Conservation (phyloP, 2,113 vertebrate species). For the Eretmodus cyanostictus region DNA sequence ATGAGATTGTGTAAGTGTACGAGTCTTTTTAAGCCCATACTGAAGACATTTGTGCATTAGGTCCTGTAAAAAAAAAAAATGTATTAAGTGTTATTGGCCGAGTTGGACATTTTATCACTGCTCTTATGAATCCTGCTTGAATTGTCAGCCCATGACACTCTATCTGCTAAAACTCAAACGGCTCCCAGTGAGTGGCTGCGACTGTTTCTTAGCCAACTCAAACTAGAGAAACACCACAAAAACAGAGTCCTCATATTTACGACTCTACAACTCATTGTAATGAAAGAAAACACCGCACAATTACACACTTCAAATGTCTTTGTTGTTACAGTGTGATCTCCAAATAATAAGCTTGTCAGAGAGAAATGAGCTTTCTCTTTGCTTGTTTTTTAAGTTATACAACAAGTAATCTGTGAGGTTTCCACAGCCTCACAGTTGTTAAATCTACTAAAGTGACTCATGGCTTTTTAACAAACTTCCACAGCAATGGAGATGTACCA, state of each 20-base stretch:
- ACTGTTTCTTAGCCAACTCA: conserved; percentile 25
- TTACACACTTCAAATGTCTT: conserved; percentile 14
- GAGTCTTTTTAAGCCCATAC: neutral
- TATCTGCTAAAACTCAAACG: conserved; percentile 12
- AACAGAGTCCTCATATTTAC: conserved; percentile 24
- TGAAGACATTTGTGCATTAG: neutral
- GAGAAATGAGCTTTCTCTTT: neutral
- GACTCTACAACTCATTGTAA: conserved; percentile 21
- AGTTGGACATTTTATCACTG: neutral
- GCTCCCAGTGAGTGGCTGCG: conserved; percentile 22
- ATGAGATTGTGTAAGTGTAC: neutral
- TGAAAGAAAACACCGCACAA: conserved; percentile 17
- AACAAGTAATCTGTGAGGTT: neutral
- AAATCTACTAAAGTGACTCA: neutral
- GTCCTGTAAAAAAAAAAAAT: neutral
- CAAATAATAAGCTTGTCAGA: neutral
- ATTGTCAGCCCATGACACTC: conserved; percentile 18
- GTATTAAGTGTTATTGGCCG: conserved; percentile 53
- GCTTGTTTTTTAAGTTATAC: neutral
- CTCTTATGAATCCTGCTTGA: conserved; percentile 25
- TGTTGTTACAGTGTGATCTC: conserved; percentile 13
- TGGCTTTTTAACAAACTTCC: conserved; percentile 4
- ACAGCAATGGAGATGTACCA: neutral
- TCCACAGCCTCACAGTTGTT: neutral
- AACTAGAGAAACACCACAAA: conserved; percentile 43